These are phyloP conservation scores for Barbus barbus DNA, from an alignment of 2,113 vertebrate genomes.

Conservation along the genomic window DNA sequence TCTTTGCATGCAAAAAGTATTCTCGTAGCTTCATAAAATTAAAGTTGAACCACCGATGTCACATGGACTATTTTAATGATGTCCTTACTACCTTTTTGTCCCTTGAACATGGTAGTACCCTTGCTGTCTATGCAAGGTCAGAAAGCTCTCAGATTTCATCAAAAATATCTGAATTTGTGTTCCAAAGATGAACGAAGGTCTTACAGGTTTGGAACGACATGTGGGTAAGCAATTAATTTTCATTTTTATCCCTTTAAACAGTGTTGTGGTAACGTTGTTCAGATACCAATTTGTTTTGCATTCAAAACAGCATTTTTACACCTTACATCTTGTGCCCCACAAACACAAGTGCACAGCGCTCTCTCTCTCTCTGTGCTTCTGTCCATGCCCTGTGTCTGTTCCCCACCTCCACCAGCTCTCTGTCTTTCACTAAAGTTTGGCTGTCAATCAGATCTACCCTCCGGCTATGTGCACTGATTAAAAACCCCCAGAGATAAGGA, in stretches of 20 bases:
- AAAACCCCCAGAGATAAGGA: slow-evolving; percentile 94
- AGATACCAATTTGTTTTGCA: slow-evolving; percentile 28
- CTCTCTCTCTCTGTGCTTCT: slow-evolving; percentile 12
- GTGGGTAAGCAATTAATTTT: background rate
- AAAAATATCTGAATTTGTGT: background rate
- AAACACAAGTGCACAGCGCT: slow-evolving; percentile 48
- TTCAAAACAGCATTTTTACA: slow-evolving; percentile 25
- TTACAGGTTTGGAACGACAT: background rate
- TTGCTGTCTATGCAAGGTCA: too few relatives aligned
- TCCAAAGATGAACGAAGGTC: background rate
- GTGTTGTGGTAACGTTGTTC: background rate
- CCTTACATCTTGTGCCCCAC: slow-evolving; percentile 14
- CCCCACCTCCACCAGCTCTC: slow-evolving; percentile 48
- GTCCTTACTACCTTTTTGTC: too few relatives aligned
- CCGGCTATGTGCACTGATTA: slow-evolving; percentile 95
- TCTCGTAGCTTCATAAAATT: too few relatives aligned
- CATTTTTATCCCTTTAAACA: background rate
- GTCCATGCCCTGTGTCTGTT: slow-evolving; percentile 10
- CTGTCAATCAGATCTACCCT: slow-evolving; percentile 95
- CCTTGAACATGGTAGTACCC: too few relatives aligned
- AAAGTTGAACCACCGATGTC: too few relatives aligned
- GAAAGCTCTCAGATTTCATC: too few relatives aligned
- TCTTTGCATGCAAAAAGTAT: too few relatives aligned
- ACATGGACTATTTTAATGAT: too few relatives aligned
- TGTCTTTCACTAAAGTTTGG: slow-evolving; percentile 80